Evolutionary conservation across 2,797 vertebrate species (phyloP), one percentile per base, ranked within the genome.

Genomic region (Todus mexicanus): DNA sequence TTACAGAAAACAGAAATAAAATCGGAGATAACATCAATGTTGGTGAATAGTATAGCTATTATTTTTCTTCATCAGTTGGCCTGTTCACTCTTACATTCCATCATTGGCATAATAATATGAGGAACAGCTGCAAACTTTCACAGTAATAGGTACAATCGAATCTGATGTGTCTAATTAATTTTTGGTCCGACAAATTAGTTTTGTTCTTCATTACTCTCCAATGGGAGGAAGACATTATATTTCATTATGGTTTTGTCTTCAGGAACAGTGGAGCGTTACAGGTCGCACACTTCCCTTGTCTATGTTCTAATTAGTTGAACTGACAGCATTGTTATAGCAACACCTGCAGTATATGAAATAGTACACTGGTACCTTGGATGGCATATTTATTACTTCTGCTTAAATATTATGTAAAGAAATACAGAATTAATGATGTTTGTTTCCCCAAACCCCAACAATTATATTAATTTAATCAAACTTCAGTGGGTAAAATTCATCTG

Each of bases 131-230:
- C 91, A 97, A 96, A 98, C 95, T 97, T 97, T 97, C 96, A 97
- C 93, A 96, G 94, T 96, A 97, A 97, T 97, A 97, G 95, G 84
- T 97, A 96, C 92, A 97, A 96, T 97, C 12, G 31, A 97, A 97
- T 96, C 89, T 97, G 97, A 98, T 97, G 95, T 97, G 88, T 97
- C 97, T 98, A 98, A 98, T 98, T 98, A 98, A 97, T 97, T 98
- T 97, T 97, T 97, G 93, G 95, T 97, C 92, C 68, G 31, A 97
- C 97, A 98, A 98, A 98, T 98, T 97, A 97, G 97, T 97, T 98
- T 98, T 97, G 95, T 97, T 98, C 97, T 97, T 98, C 96, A 96
- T 97, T 98, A 97, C 93, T 97, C 95, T 97, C 96, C 96, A 97
- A 97, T 97, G 97, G 96, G 97, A 97, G 95, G 91, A 96, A 97